Evolutionary conservation across 2,113 vertebrate genomes (phyloP), one percentile per base, ranked within the genome.

Genomic region (Condylura cristata): DNA sequence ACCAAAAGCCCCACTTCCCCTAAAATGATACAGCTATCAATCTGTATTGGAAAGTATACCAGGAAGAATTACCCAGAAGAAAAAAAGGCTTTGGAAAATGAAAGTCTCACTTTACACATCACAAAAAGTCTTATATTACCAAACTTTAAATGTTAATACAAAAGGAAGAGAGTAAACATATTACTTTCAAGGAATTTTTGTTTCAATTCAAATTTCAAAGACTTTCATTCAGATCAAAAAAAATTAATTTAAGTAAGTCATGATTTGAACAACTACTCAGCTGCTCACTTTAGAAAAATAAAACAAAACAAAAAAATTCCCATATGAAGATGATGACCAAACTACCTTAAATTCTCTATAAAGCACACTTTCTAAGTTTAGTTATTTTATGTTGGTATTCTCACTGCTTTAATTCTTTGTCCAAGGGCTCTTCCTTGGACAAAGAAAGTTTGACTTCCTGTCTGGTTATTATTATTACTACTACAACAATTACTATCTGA

Each of bases 61-160:
- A 78, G 6, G 34, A 78, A 85, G 34, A 51, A 82, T 46, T 28
- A 48, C 22, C 7, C 14, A 70, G 30, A 17, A 34, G n/a, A 30
- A 65, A 76, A 39, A 12, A 2, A 7, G 37, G 56, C 2, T 58
- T 56, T 70, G 8, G 4, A 63, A 74, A 90, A 84, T 26, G 4
- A 26, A 94, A 89, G 26, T 65, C 26, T 58, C 79, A 83, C 48
- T 89, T 89, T 75, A 44, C n/a, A 86, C 48, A 86, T 91, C 71
- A 44, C n/a, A 86, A 74, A 90, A 90, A 51, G 71, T 63, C 28
- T 89, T 92, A 34, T 28, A n/a, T 61, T 79, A 86, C 2, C 32
- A 74, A 86, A n/a, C 5, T 86, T 85, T 79, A 85, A 92, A 88
- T 78, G 16, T 14, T 88, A 51, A 65, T 0, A 17, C 32, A 70